A percentile compares a stretch with the other conserved stretches of the same genome.
Evolutionary conservation across 2,797 vertebrate species (phyloP).

Genomic region (Enteromius radiatus): DNA sequence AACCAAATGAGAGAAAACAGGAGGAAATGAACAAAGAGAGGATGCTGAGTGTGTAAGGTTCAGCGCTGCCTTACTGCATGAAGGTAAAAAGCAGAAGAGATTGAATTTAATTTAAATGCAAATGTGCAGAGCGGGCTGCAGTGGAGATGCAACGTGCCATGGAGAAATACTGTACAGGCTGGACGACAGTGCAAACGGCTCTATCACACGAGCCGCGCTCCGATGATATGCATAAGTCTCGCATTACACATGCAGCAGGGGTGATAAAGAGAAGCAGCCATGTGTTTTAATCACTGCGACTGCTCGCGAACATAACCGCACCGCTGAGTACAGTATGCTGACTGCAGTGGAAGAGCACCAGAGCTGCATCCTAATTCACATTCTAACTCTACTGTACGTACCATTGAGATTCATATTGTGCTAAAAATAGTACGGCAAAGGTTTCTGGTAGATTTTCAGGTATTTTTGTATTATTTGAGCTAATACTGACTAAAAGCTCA

Average conservation of each 20-base stretch:
- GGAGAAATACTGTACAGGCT: conserved; percentile 1
- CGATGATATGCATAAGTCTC: conserved; percentile 9
- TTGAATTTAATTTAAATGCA: conserved; percentile 57
- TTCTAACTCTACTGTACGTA: not conserved
- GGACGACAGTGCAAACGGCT: not conserved
- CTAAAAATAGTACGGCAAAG: not conserved
- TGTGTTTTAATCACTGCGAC: conserved; percentile 38
- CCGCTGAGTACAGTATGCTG: conserved; percentile 14
- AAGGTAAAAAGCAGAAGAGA: conserved; percentile 40
- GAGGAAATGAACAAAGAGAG: conserved; percentile 33
- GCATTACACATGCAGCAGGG: conserved; percentile 11
- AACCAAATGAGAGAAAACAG: conserved; percentile 14
- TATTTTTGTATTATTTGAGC: not conserved
- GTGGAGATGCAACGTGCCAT: not conserved
- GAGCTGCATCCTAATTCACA: conserved; percentile 15
- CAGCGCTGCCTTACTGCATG: conserved; percentile 21
- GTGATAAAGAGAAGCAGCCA: conserved; percentile 39
- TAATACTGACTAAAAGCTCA: not conserved
- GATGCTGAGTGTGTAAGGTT: conserved; percentile 23
- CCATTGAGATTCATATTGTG: not conserved
- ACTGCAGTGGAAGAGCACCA: conserved; percentile 36
- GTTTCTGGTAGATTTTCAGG: not conserved
- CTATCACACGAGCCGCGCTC: not conserved
- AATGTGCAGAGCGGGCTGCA: conserved; percentile 38
- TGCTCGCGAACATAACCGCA: conserved; percentile 2